Evolutionary conservation across 1,140 invertebrate genomes (phyloP).

Genomic region (Laupala kohalensis): DNA sequence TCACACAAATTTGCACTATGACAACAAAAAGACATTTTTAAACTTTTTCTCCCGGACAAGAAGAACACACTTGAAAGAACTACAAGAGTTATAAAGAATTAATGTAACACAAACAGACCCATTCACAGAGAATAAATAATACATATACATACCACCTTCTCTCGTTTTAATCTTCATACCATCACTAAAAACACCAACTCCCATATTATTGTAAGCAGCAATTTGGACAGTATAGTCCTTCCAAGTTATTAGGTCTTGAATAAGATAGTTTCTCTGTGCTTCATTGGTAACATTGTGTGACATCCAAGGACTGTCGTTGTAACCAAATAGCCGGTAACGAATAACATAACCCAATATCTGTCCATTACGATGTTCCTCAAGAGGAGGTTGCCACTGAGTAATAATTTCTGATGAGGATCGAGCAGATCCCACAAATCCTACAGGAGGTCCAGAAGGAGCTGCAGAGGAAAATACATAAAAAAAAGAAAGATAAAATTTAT

Average conservation of each 20-base stretch:
- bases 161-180: slow-evolving; percentile 86
- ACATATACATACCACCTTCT: slow-evolving; percentile 52
- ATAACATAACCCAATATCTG: slow-evolving; percentile 87
- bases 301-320: slow-evolving; percentile 79
- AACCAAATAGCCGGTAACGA: slow-evolving; percentile 79
- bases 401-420: slow-evolving; percentile 90
- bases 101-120: not conserved
- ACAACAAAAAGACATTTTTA: too few species aligned
- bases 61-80: not conserved
- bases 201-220: slow-evolving; percentile 94
- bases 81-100: not conserved
- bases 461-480: slow-evolving; percentile 21
- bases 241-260: slow-evolving; percentile 92
- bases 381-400: slow-evolving; percentile 91
- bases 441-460: slow-evolving; percentile 79
- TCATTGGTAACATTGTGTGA: slow-evolving; percentile 84
- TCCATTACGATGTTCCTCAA: slow-evolving; percentile 87
- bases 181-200: slow-evolving; percentile 84
- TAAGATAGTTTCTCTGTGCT: slow-evolving; percentile 80
- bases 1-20: too few species aligned
- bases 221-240: slow-evolving; percentile 96
- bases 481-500: too few species aligned
- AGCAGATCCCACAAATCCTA: slow-evolving; percentile 81
- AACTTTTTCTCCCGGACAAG: not conserved
- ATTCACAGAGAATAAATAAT: too few species aligned